Conservation (phyloP, 2,888 invertebrate genomes). For the Xestoiulus laeticollis region DNA sequence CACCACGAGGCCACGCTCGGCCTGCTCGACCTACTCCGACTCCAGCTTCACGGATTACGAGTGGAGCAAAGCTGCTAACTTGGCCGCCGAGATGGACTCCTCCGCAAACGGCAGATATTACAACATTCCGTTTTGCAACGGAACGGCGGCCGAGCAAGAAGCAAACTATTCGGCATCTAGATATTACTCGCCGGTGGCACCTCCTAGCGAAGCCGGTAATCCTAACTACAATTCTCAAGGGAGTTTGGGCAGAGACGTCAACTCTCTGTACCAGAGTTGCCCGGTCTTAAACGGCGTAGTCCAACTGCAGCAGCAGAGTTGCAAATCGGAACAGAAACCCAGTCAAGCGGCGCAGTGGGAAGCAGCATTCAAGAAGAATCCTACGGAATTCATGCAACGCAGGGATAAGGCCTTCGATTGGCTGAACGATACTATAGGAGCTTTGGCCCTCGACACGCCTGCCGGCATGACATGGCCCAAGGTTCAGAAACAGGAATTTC, state of each 20-base stretch:
- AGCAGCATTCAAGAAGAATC: conserved; percentile 53
- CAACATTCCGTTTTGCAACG: conserved; percentile 44
- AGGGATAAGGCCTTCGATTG: conserved; percentile 65
- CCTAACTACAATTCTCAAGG: background rate
- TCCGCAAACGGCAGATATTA: conserved; percentile 40
- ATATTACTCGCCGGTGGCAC: conserved; percentile 48
- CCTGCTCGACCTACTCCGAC: conserved; percentile 58
- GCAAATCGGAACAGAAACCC: conserved; percentile 38
- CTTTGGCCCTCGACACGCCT: conserved; percentile 56
- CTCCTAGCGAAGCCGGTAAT: background rate
- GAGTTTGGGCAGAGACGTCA: background rate
- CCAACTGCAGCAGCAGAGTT: conserved; percentile 34
- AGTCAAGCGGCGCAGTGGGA: conserved; percentile 43
- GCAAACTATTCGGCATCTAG: background rate
- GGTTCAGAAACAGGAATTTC: conserved; percentile 56
- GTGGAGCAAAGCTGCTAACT: background rate
- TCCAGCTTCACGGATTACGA: conserved; percentile 52
- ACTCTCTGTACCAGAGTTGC: conserved; percentile 36
- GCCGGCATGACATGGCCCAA: conserved; percentile 60
- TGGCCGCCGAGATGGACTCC: conserved; percentile 52
- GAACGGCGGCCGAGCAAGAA: background rate
- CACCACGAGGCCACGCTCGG: conserved; percentile 20
- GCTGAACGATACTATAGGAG: conserved; percentile 64
- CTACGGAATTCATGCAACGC: conserved; percentile 58
- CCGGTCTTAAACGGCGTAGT: background rate